Evolutionary conservation across 1,140 invertebrate genomes (phyloP).

Genomic region (Heliconius melpomene): DNA sequence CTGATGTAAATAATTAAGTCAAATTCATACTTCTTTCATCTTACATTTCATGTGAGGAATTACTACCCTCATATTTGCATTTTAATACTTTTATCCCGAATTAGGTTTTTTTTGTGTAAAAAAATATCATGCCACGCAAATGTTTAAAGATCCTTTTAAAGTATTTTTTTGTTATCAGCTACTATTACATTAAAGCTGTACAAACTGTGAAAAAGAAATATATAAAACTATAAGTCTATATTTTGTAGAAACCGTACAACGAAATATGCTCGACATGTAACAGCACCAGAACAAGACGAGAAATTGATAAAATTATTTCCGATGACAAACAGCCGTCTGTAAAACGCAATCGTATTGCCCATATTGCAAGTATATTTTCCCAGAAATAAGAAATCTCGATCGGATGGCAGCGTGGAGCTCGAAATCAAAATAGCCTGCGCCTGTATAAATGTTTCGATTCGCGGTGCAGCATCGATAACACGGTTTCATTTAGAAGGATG

Average conservation of each 20-base stretch:
- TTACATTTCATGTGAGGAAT: neutral
- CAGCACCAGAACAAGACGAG: conserved; percentile 4
- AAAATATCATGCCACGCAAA: neutral
- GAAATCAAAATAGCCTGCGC: conserved; percentile 40
- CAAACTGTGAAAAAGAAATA: neutral
- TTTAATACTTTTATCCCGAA: neutral
- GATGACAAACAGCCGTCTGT: conserved; percentile 18
- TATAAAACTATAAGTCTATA: neutral
- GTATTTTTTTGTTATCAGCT: too few species aligned
- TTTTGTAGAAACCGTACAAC: neutral
- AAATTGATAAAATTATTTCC: conserved; percentile 18
- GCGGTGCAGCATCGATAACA: conserved; percentile 64
- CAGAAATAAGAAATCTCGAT: conserved; percentile 28
- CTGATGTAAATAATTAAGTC: conserved; percentile 17
- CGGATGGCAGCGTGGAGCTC: conserved; percentile 27
- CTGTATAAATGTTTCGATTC: conserved; percentile 43
- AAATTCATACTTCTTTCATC: neutral
- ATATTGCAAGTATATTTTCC: conserved; percentile 28
- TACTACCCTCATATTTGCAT: neutral
- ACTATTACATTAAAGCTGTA: neutral
- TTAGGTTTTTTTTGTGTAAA: neutral
- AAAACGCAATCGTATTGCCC: conserved; percentile 4
- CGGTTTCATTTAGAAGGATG: conserved; percentile 71
- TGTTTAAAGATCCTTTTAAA: neutral
- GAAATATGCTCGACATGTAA: conserved; percentile 4